Evolutionary conservation across 2,888 invertebrate genomes (phyloP).

Genomic region (Meandrusa payeni): DNA sequence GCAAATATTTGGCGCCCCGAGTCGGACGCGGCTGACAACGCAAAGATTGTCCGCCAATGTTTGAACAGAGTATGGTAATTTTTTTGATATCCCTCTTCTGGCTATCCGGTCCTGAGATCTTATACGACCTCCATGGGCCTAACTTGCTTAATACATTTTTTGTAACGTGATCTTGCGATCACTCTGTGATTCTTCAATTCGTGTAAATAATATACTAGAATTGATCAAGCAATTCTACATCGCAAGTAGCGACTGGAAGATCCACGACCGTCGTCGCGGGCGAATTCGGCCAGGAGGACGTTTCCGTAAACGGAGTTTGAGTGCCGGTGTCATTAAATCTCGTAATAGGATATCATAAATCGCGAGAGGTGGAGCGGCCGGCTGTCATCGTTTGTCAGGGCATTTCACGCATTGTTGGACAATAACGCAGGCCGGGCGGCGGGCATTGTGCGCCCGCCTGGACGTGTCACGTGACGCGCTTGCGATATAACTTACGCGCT

Average conservation of each 20-base stretch:
- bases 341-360: slow-evolving; percentile 80
- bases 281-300: slow-evolving; percentile 38
- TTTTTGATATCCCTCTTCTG: slow-evolving; percentile 5
- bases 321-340: slow-evolving; percentile 79
- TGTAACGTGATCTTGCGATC: too few relatives aligned
- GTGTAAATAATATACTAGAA: too few relatives aligned
- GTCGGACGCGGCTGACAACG: slow-evolving; percentile 75
- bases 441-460: slow-evolving; percentile 57
- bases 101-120: slow-evolving; percentile 3
- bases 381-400: slow-evolving; percentile 81
- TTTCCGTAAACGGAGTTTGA: slow-evolving; percentile 57
- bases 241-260: neutral
- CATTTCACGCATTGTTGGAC: slow-evolving; percentile 81
- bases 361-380: slow-evolving; percentile 73
- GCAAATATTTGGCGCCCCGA: slow-evolving; percentile 78
- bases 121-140: neutral
- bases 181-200: too few relatives aligned
- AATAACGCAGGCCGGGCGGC: slow-evolving; percentile 69
- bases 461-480: slow-evolving; percentile 53
- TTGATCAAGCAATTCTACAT: neutral
- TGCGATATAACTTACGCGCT: slow-evolving; percentile 34
- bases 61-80: slow-evolving; percentile 16
- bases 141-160: too few relatives aligned
- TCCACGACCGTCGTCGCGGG: too few relatives aligned
- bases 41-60: slow-evolving; percentile 66